Evolutionary conservation across 1,140 invertebrate genomes (phyloP), one percentile per base, ranked within the genome.

Genomic region (Drosophila melanica): DNA sequence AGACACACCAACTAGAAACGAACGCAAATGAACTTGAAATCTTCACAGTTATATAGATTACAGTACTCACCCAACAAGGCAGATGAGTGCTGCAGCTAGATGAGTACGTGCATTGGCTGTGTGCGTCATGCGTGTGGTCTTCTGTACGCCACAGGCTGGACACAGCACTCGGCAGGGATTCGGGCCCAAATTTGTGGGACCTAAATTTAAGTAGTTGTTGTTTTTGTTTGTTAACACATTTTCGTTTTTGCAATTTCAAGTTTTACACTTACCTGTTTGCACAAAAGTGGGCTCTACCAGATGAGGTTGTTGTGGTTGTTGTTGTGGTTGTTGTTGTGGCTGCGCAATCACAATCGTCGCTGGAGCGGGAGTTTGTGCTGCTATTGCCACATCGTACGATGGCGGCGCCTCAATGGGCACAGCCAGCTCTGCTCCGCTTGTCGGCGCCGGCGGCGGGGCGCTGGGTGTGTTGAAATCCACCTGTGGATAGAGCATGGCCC

Each of bases 61-160:
- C 7, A 4, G 7, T 79, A 89, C 90, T 91, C n/a, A 95, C 94
- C 92, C 93, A 12, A 94, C 74, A 12, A 94, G 11, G 74, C 94
- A 95, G 4, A 94, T 81, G 4, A 95, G n/a, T 4, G 94, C 75
- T 2, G 94, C 94, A 54, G 94, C 92, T 0, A 95, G 48, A 75
- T 95, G 94, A 8, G 95, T 95, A 75, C 93, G 94, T 1, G 92
- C 92, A 16, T 92, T 93, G 3, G 94, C 65, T 75, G 94, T 93
- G 6, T 92, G 92, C 41, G 93, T 92, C 60, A 94, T 91, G 9
- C 86, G 77, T 0, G 94, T 94, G 0, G 81, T 79, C 51, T 94
- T 93, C 11, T 91, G 81, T 1, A 84, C 90, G 0, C 92, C 93
- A 66, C 95, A 95, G 16, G 93, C 82, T 0, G 94, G 94, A 72